Percentiles rank a stretch among this genome's conserved stretches.
phyloP scores from a whole-genome alignment of 2,888 invertebrate genomes.

The Notodonta dromedarius region DNA sequence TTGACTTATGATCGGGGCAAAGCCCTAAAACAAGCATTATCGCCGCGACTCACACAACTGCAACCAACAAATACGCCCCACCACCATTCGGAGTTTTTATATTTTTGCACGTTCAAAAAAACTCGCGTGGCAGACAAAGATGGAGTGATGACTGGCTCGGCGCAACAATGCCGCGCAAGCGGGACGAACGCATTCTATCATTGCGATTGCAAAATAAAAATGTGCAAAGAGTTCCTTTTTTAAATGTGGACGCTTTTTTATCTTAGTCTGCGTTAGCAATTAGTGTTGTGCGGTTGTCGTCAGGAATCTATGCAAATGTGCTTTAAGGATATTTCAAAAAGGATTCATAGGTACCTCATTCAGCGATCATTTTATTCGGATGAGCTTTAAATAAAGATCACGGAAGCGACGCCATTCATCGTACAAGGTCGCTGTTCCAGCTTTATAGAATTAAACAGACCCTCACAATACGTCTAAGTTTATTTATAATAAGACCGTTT shows the following conservation, averaged over 20 bases:
- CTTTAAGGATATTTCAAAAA: conserved; percentile 33
- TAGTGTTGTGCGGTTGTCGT: conserved; percentile 81
- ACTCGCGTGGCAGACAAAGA: conserved; percentile 79
- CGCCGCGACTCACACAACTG: conserved; percentile 71
- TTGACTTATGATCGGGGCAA: conserved; percentile 82
- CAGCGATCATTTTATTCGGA: conserved; percentile 48
- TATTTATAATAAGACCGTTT: conserved; percentile 36
- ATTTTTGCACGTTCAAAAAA: conserved; percentile 83
- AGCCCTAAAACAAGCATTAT: conserved; percentile 80
- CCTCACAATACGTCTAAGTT: conserved; percentile 27
- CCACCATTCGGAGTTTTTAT: conserved; percentile 81
- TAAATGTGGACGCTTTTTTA: conserved; percentile 82
- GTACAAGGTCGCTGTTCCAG: conserved; percentile 61
- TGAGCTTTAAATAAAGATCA: conserved; percentile 49
- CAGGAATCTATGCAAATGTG: conserved; percentile 72
- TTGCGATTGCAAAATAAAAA: conserved; percentile 80
- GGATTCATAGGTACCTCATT: conserved; percentile 57
- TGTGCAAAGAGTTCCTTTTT: conserved; percentile 81
- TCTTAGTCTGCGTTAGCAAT: conserved; percentile 83
- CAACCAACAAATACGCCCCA: conserved; percentile 63
- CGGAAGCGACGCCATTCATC: conserved; percentile 64
- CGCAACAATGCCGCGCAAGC: conserved; percentile 76
- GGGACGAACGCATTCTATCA: conserved; percentile 76
- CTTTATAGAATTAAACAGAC: conserved; percentile 50
- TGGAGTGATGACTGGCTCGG: conserved; percentile 79